Evolutionary conservation across 2,797 vertebrate genomes (phyloP).

Genomic region (Darevskia nairensis): DNA sequence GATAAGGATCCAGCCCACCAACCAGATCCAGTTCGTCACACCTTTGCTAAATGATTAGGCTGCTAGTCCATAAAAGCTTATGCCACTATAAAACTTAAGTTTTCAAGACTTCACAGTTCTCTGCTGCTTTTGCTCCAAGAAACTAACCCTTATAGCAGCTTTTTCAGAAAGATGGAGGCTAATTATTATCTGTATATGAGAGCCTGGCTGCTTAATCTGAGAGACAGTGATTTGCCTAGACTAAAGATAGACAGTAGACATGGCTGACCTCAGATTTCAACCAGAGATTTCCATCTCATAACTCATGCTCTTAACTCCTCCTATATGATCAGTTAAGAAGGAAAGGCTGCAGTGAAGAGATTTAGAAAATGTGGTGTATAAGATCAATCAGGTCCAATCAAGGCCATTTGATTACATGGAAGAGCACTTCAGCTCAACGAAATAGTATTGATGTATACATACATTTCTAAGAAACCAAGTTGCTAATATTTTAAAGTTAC

Average conservation of each 20-base stretch:
- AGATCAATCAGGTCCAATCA: conserved; percentile 33
- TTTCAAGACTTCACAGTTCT: background rate
- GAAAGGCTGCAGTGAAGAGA: background rate
- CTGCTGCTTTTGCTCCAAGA: background rate
- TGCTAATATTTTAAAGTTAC: conserved; percentile 16
- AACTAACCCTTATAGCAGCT: background rate
- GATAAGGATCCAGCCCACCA: no score
- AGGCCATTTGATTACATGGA: conserved; percentile 27
- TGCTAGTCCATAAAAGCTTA: no score
- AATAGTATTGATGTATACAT: conserved; percentile 25
- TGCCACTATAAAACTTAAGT: no score
- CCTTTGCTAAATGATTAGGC: no score
- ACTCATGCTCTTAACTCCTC: background rate
- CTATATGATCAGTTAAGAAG: background rate
- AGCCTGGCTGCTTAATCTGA: background rate
- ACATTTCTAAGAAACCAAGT: conserved; percentile 30
- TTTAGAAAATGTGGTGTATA: conserved; percentile 44
- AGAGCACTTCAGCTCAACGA: background rate
- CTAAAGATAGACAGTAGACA: background rate
- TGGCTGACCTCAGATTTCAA: background rate
- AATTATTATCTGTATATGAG: background rate
- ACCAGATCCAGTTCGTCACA: no score
- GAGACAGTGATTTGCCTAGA: background rate
- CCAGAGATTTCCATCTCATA: background rate
- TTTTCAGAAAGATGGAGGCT: background rate